Evolutionary conservation across 2,888 invertebrate species (phyloP).

Genomic region (Ellobium chinense): DNA sequence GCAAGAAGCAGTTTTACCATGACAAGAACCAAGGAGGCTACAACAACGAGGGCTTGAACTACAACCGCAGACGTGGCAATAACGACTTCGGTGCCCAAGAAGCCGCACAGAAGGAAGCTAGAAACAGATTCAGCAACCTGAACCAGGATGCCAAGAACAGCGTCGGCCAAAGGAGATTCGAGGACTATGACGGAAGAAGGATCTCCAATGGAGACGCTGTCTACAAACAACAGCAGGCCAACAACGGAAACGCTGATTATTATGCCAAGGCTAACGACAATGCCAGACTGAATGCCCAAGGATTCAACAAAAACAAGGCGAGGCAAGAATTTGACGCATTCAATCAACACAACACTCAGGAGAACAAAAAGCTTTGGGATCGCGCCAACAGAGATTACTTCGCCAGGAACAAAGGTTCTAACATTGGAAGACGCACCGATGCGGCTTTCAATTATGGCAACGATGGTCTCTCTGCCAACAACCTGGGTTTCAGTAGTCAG

Average conservation of each 20-base stretch:
- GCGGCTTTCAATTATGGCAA: conserved; percentile 12
- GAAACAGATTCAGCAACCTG: conserved; percentile 42
- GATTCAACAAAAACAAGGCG: not conserved
- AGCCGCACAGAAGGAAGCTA: conserved; percentile 47
- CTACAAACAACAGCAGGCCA: conserved; percentile 21
- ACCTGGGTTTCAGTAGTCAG: not conserved
- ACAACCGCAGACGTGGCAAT: conserved; percentile 49
- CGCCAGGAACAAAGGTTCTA: conserved; percentile 3
- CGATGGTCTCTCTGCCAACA: not conserved
- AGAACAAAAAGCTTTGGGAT: conserved; percentile 37
- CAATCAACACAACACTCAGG: conserved; percentile 4
- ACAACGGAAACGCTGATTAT: conserved; percentile 3
- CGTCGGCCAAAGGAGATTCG: conserved; percentile 20
- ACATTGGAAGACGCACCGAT: conserved; percentile 9
- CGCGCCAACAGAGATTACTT: conserved; percentile 16
- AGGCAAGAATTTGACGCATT: conserved; percentile 32
- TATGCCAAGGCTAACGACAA: not conserved
- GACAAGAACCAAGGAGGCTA: conserved; percentile 49
- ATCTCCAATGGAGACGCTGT: conserved; percentile 42
- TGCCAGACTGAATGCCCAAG: not conserved
- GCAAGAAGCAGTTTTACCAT: conserved; percentile 51
- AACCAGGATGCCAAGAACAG: conserved; percentile 38
- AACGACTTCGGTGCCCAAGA: conserved; percentile 48
- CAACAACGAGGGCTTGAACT: conserved; percentile 49
- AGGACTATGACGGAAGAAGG: conserved; percentile 35